Evolutionary conservation across 2,797 vertebrate genomes (phyloP), one percentile per base, ranked within the genome.

Genomic region (Sebastes melanostomus): DNA sequence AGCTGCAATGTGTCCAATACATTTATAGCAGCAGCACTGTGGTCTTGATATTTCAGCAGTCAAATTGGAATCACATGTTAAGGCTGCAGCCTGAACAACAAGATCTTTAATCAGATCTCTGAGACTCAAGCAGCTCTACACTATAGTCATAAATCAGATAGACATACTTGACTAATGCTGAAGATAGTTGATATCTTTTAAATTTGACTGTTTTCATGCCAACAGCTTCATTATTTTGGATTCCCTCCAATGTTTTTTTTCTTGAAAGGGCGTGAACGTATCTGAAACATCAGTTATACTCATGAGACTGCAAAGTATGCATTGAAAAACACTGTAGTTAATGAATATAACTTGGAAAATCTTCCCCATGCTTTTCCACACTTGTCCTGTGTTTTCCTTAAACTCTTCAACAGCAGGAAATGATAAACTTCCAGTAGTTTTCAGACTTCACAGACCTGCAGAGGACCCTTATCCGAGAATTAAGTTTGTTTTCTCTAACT

Each of bases 281-380:
- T 63, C 25, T 34, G 32, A 65, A 81, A 20, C 72, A 30, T 16
- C 27, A 36, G 2, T 29, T 30, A 20, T 4, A n/a, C 60, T 7
- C 61, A n/a, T 4, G 42, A 55, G 56, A 50, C 20, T 6, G 1
- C 56, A 2, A 54, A 34, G 18, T 13, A 54, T 55, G 55, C 60
- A 4, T 11, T 4, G 3, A 68, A 42, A 24, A 66, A n/a, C 54
- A 18, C 34, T 22, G 11, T 2, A 3, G 4, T 58, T 46, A 14
- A 67, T 78, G 10, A 5, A 68, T 14, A 13, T 3, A 13, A 46
- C n/a, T 77, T 6, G 6, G 6, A 61, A 30, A 59, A 5, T 61
- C 24, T 75, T 77, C 80, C 68, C n/a, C 67, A 18, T 55, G 65
- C 27, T 60, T 46, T 10, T 78, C 55, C 29, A 38, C 9, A 36